phyloP scores from a whole-genome alignment of 2,888 invertebrate species.

The Drosophila subsilvestris region DNA sequence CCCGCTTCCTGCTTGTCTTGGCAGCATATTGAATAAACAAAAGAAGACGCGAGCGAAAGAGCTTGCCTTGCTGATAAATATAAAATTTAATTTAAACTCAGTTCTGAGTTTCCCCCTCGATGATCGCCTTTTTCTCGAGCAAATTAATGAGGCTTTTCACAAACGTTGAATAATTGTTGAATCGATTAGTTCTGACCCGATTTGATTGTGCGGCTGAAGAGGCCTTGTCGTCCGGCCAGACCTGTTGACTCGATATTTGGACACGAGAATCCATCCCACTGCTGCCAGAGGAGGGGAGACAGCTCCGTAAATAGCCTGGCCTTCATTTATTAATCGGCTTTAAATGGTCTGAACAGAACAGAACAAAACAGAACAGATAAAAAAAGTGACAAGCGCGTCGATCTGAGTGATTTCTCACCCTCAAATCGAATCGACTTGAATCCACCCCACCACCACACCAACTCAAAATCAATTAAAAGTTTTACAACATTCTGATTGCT shows the following conservation, averaged over 20 bases:
- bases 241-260: constrained; percentile 48
- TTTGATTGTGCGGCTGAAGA: constrained; percentile 20
- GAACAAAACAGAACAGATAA: background rate
- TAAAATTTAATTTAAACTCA: constrained; percentile 35
- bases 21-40: constrained; percentile 64
- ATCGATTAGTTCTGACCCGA: constrained; percentile 45
- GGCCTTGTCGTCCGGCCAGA: constrained; percentile 18
- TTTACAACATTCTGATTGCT: constrained; percentile 20
- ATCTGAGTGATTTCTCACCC: constrained; percentile 32
- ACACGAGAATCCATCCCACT: constrained; percentile 24
- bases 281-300: constrained; percentile 11
- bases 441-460: constrained; percentile 4
- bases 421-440: constrained; percentile 17
- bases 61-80: constrained; percentile 14
- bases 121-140: constrained; percentile 22
- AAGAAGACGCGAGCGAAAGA: constrained; percentile 25
- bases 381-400: constrained; percentile 38
- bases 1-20: constrained; percentile 48
- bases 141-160: constrained; percentile 66
- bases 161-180: constrained; percentile 48
- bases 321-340: constrained; percentile 58
- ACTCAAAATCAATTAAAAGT: constrained; percentile 38
- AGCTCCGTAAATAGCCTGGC: constrained; percentile 53
- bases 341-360: constrained; percentile 34
- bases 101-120: constrained; percentile 16